Base-by-base conservation (phyloP, 2,797 vertebrate genomes). In the Hippocampus kuda region DNA sequence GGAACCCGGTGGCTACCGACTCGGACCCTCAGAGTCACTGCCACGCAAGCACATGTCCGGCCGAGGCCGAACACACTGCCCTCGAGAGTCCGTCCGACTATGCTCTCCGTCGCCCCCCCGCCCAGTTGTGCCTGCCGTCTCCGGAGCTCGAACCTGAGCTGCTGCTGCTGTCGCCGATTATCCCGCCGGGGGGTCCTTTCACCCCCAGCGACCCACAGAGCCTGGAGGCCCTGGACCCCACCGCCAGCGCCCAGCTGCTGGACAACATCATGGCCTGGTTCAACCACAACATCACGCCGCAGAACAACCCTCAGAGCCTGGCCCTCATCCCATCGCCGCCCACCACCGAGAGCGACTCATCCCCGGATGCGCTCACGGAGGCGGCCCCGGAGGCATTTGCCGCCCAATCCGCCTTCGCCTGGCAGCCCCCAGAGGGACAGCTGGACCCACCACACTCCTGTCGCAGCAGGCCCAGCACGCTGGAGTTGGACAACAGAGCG, bases 201-300 rank as follows among this genome's bases (percentile, higher is more conserved):
- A 88, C 93, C 81, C 87, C 93, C 90, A 89, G 85, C 34, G 92
- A 93, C 49, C 91, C 91, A 26, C 90, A 93, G 66, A 92, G 93
- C 27, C 87, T 92, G 2, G 94, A 98, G 74, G 87, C 93, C 69
- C 83, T 94, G 75, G 94, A 96, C 66, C 88, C 94, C 66, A 91
- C 90, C 59, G 87, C 93, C 82, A 94, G 67, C 74, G 95, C 96
- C 86, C 97, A 97, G 88, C 94, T 99, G 63, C 92, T 99, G 77
- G 96, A 96, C 88, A 99, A 98, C 88, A 98, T 99, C 81, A 98
- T 99, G 97, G 96, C 96, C 85, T 99, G 97, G 97, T 98, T 99
- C 84, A 90, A 88, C 83, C 95, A 97, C 82, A 97, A 99, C 89
- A 98, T 98, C 87, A 97, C 97, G 88, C 95, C 97, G 30, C 96